Base-by-base conservation (phyloP, 2,797 vertebrate species). In the Eulemur rubriventer region DNA sequence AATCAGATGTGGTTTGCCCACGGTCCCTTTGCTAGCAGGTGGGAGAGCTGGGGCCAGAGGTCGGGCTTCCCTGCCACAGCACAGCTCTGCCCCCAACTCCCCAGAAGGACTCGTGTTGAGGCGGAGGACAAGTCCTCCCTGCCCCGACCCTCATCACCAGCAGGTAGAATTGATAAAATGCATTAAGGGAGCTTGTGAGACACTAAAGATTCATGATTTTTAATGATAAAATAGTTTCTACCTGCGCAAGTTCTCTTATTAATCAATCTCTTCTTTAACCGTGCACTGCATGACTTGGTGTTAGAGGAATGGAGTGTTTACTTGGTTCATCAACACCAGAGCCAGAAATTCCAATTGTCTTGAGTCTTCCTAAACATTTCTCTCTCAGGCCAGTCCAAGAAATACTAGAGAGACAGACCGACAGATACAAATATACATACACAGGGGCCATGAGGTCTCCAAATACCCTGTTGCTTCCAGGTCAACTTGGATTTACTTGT, bases 71-170 rank as follows among this genome's bases (percentile, higher is more conserved):
- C 20, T 1, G 7, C 7, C 26, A 4, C 22, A 20, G 18, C 6
- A 26, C 10, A 8, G 13, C 1, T 22, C 6, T 33, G 52, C 57
- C 72, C n/a, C n/a, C 18, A 20, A 2, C 0, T 2, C 41, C 70
- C 26, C 0, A 3, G 0, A 28, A 43, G 20, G 38, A 52, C 6
- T 38, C 1, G 0, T 1, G 52, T 28, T 0, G 10, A 76, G 28
- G n/a, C 46, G 57, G 43, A 65, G 67, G 30, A 6, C 7, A 46
- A 7, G 18, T 18, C 2, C 28, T 17, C 4, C 4, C 28, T 6
- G 5, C 10, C 14, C 72, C 7, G 28, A 0, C 17, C 50, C 65
- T 30, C 17, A 24, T 11, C 38, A 43, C 6, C 6, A 87, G 61
- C 38, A 55, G 22, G 26, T 28, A 41, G n/a, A 67, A 73, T 38